Evolutionary conservation across 2,113 vertebrate species (phyloP).

Genomic region (Xiphophorus maculatus): DNA sequence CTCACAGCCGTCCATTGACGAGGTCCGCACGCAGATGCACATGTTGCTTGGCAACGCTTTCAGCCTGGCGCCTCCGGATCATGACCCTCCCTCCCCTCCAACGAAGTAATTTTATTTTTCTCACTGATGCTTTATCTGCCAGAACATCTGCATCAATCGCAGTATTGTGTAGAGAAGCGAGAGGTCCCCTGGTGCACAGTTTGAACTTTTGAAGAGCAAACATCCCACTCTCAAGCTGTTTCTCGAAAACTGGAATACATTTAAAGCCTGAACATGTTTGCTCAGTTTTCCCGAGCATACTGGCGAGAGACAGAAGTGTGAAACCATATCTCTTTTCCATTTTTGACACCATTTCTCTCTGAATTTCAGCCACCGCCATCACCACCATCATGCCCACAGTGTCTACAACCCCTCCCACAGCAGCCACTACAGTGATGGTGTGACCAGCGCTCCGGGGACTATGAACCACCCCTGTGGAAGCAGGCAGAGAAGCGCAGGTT

Average conservation of each 20-base stretch:
- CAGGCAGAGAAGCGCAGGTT: conserved; percentile 90
- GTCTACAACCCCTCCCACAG: conserved; percentile 87
- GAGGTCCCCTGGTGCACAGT: conserved; percentile 2
- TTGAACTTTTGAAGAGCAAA: conserved; percentile 8
- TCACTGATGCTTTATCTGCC: conserved; percentile 7
- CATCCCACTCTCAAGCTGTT: conserved; percentile 34
- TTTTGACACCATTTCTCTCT: neutral
- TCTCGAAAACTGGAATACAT: conserved; percentile 5
- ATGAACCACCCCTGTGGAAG: conserved; percentile 90
- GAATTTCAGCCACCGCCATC: conserved; percentile 61
- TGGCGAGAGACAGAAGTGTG: neutral
- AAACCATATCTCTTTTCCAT: neutral
- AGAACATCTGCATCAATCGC: conserved; percentile 37
- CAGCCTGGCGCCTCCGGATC: conserved; percentile 92
- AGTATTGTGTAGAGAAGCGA: conserved; percentile 17
- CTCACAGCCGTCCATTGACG: conserved; percentile 98
- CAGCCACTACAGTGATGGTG: conserved; percentile 92
- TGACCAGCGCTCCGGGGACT: conserved; percentile 97
- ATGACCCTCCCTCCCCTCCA: conserved; percentile 75
- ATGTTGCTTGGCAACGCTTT: conserved; percentile 97
- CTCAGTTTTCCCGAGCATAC: neutral
- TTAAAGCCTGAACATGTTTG: conserved; percentile 22
- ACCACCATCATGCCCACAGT: conserved; percentile 78
- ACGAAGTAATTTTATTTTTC: conserved; percentile 64
- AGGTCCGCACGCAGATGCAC: conserved; percentile 98